Evolutionary conservation across 1,140 invertebrate genomes (phyloP).

Genomic region (Calephelis virginiensis): DNA sequence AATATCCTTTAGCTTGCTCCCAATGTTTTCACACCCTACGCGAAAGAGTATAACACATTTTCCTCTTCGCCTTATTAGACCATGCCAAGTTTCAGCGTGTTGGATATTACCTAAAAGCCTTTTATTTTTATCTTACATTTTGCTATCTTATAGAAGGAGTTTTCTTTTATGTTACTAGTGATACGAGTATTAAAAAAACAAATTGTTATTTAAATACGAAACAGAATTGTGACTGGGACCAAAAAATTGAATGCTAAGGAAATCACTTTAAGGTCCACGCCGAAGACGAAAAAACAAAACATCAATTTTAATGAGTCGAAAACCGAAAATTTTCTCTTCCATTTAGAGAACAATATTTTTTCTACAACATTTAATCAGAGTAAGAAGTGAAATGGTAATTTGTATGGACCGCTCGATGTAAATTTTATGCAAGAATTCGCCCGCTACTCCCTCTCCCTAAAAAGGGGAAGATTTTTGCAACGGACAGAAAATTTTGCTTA

Average conservation of each 20-base stretch:
- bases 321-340: slow-evolving; percentile 74
- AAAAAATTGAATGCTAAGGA: slow-evolving; percentile 50
- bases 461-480: slow-evolving; percentile 75
- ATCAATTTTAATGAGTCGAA: slow-evolving; percentile 76
- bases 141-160: slow-evolving; percentile 2
- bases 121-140: slow-evolving; percentile 42
- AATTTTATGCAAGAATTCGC: slow-evolving; percentile 77
- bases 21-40: slow-evolving; percentile 65
- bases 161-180: background rate
- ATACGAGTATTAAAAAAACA: background rate
- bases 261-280: slow-evolving; percentile 43
- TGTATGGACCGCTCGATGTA: slow-evolving; percentile 77
- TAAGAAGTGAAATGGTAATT: slow-evolving; percentile 77
- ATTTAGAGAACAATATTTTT: slow-evolving; percentile 77
- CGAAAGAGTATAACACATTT: slow-evolving; percentile 64
- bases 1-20: slow-evolving; percentile 62
- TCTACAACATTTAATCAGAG: slow-evolving; percentile 78
- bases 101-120: slow-evolving; percentile 16
- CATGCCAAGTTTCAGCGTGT: slow-evolving; percentile 51
- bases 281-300: slow-evolving; percentile 55
- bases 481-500: slow-evolving; percentile 78
- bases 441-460: slow-evolving; percentile 61
- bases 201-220: background rate
- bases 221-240: slow-evolving; percentile 30
- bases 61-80: slow-evolving; percentile 48